phyloP scores from a whole-genome alignment of 2,113 vertebrate species.

The Thunnus thynnus region DNA sequence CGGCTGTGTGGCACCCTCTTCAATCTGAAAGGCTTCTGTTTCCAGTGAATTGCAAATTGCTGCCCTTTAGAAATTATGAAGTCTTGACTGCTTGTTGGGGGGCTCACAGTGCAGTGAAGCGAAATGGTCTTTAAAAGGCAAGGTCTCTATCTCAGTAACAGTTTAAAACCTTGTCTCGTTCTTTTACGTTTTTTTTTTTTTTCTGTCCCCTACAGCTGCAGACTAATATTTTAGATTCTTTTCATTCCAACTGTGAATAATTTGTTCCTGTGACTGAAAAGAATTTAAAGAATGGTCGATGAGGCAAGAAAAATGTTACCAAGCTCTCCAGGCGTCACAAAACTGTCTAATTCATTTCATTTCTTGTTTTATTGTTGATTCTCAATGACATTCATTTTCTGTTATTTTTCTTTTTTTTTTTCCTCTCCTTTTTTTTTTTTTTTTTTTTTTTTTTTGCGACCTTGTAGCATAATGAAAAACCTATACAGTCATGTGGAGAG shows the following conservation, averaged over 20 bases:
- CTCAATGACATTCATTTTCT: slow-evolving; percentile 12
- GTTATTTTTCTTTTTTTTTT: slow-evolving; percentile 8
- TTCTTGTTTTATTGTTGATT: slow-evolving; percentile 2
- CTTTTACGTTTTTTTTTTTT: background rate
- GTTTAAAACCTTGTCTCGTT: slow-evolving; percentile 20
- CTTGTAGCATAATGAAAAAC: slow-evolving; percentile 54
- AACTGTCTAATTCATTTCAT: slow-evolving; percentile 2
- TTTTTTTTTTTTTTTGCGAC: slow-evolving; percentile 18
- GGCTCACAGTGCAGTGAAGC: background rate
- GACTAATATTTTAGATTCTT: slow-evolving; percentile 36
- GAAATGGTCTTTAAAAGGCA: slow-evolving; percentile 41
- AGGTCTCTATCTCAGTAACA: slow-evolving; percentile 42
- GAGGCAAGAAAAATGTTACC: slow-evolving; percentile 6
- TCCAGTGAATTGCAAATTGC: slow-evolving; percentile 29
- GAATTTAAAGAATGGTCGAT: slow-evolving; percentile 33
- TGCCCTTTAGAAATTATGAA: slow-evolving; percentile 37
- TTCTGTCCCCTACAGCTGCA: background rate
- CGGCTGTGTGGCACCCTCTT: background rate
- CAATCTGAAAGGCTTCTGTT: slow-evolving; percentile 34
- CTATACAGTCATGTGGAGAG: slow-evolving; percentile 1
- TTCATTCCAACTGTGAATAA: slow-evolving; percentile 37
- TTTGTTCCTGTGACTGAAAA: slow-evolving; percentile 35
- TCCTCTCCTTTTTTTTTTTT: background rate
- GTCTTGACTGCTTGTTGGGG: slow-evolving; percentile 22
- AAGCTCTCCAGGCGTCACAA: slow-evolving; percentile 2